Base-by-base conservation (phyloP, 2,888 invertebrate genomes). In the Geophilus truncorum region DNA sequence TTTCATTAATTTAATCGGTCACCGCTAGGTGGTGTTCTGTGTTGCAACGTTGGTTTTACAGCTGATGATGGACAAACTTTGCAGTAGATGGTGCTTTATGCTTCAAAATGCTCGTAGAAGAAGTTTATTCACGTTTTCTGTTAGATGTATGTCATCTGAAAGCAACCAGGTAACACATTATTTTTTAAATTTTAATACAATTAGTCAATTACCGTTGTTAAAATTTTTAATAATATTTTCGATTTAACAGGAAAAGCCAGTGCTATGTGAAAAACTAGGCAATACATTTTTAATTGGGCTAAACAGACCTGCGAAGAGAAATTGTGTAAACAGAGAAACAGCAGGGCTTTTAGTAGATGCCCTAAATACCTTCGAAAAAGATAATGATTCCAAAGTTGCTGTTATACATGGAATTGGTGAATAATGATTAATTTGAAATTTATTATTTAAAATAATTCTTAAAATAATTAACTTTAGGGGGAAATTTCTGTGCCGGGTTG, bases 401-500 rank as follows among this genome's bases (percentile, higher is more conserved):
- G 92, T 98, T 1, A 88, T 98, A 1, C 91, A 96, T 86, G 98
- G 98, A 7, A 91, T 92, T 85, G 88, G 87, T 86, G 81, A 32
- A 28, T 36, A 51, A 51, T 5, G n/a, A 0, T 18, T 51, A n/a
- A 21, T 12, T 40, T 12, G 4, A n/a, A 21, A 51, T 12, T 7
- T 9, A 12, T 15, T 15, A 40, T 12, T 40, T 9, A 40, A 40
- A 40, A 15, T 40, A 40, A 18, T 51, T 6, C 7, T 6, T 40
- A 40, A 40, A 15, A 15, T 12, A 2, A 40, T 12, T 40, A 12
- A 32, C 83, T 85, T 15, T 81, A 88, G 96, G 97, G n/a, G 97
- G 97, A 0, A 93, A 93, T 81, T 98, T 98, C 87, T 97, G 96
- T 87, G 92, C 97, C 1, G 98, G 98, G 0, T 94, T 92, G 86